A percentile compares a stretch with the other conserved stretches of the same genome.
Evolutionary conservation across 2,888 invertebrate species (phyloP).

Genomic region (Blastobasis lacticolella): DNA sequence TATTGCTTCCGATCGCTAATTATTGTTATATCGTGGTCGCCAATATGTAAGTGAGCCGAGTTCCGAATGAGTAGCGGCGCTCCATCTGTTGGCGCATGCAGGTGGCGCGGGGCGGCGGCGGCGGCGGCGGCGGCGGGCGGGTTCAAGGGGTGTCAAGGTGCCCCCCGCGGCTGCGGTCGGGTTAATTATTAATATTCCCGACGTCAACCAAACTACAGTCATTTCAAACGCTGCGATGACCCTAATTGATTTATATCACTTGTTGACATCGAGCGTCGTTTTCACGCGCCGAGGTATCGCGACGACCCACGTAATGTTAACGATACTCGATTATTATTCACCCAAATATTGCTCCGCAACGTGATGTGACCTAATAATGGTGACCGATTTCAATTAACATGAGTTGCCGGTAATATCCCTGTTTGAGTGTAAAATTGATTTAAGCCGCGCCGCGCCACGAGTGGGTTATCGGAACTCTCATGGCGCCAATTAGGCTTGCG

Average conservation of each 20-base stretch:
- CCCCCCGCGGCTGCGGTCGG: constrained; percentile 20
- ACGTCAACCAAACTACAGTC: constrained; percentile 17
- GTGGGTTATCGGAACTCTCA: background rate
- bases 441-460: background rate
- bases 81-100: constrained; percentile 17
- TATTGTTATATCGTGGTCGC: too few relatives aligned
- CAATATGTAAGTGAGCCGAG: constrained; percentile 1
- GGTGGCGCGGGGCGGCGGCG: constrained; percentile 14
- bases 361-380: too few relatives aligned
- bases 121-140: constrained; percentile 20
- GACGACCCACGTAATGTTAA: too few relatives aligned
- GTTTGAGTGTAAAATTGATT: background rate
- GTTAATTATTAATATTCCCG: constrained; percentile 38
- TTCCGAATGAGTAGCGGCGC: background rate
- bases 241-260: constrained; percentile 3
- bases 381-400: too few relatives aligned
- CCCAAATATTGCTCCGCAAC: too few relatives aligned
- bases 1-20: too few relatives aligned
- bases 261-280: background rate
- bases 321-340: too few relatives aligned
- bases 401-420: too few relatives aligned
- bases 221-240: constrained; percentile 2
- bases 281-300: too few relatives aligned
- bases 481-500: background rate
- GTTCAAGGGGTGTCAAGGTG: constrained; percentile 43